Base-by-base conservation (phyloP, 2,797 vertebrate genomes). In the Poecilia gillii region DNA sequence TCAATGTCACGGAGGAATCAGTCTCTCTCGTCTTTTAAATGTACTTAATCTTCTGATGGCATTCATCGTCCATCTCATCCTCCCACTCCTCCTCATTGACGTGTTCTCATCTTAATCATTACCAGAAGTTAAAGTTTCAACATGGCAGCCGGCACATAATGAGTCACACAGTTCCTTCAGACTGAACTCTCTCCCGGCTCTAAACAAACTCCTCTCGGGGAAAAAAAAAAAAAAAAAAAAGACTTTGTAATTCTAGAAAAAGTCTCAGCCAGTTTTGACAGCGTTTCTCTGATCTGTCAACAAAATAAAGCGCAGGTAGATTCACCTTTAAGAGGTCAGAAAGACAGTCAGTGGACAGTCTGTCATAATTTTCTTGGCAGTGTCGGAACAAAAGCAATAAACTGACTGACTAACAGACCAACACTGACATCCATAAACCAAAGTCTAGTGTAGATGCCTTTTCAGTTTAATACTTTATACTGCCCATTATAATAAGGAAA, bases 1-100 rank as follows among this genome's bases (percentile, higher is more conserved):
- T 84, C 62, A 49, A 82, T 84, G 73, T 76, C 83, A n/a, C 0
- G 18, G 75, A 90, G 70, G 81, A 88, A 92, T 93, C 84, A 84
- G 87, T 91, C 91, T 91, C 78, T 64, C 39, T 16, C 28, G 78
- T 83, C 77, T 87, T 71, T 33, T 81, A 86, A 90, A 90, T 85
- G 84, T 81, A 82, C 75, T 90, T 81, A 49, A 55, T 89, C 79
- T 74, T 85, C 83, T 85, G 53, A 46, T 84, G 82, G 81, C 87
- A 77, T 91, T 87, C 76, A 73, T 91, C 91, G 87, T 89, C 81
- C 57, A 83, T 74, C 84, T 87, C 75, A 87, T 90, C 89, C 85
- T 87, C 83, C 82, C 55, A 78, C 80, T 33, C 72, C 57, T 90
- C 83, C 71, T 85, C 89, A 89, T 84, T 88, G 87, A 91, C 90